phyloP scores from a whole-genome alignment of 1,140 invertebrate species.

The Drosophila trapezifrons region DNA sequence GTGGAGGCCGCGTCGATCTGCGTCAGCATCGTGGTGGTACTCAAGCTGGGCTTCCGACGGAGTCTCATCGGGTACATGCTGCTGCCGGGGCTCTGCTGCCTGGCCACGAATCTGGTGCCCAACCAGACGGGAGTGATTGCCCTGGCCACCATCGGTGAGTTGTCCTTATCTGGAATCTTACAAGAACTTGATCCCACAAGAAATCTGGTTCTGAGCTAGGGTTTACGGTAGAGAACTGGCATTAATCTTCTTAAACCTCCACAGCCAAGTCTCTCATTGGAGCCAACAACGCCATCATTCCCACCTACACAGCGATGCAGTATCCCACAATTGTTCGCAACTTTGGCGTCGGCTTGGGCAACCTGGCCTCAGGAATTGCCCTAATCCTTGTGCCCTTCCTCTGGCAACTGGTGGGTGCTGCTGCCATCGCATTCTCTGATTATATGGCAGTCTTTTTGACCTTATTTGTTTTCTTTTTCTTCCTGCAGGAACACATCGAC shows the following conservation, averaged over 20 bases:
- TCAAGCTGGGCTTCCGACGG: conserved; percentile 88
- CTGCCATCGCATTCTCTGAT: background rate
- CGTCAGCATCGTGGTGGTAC: conserved; percentile 88
- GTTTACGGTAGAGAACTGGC: too few relatives aligned
- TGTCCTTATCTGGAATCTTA: too few relatives aligned
- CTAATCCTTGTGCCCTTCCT: conserved; percentile 89
- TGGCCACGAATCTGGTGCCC: conserved; percentile 86
- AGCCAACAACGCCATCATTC: conserved; percentile 89
- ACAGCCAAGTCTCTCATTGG: conserved; percentile 88
- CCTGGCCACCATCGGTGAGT: conserved; percentile 85
- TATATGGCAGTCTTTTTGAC: background rate
- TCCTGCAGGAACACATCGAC: conserved; percentile 83
- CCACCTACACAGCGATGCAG: conserved; percentile 89
- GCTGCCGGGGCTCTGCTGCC: conserved; percentile 87
- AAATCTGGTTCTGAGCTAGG: too few relatives aligned
- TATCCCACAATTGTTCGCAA: conserved; percentile 90
- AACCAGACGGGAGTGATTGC: conserved; percentile 85
- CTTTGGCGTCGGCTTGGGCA: conserved; percentile 89
- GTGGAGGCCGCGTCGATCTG: conserved; percentile 89
- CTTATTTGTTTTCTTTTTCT: background rate
- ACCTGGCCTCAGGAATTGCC: conserved; percentile 88
- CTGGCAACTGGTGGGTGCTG: conserved; percentile 88
- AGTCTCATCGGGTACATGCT: conserved; percentile 88
- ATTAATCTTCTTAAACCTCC: background rate
- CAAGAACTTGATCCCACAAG: too few relatives aligned